These are phyloP conservation scores for Lamprotornis superbus DNA, from an alignment of 2,113 vertebrate species.

Conservation along the genomic window DNA sequence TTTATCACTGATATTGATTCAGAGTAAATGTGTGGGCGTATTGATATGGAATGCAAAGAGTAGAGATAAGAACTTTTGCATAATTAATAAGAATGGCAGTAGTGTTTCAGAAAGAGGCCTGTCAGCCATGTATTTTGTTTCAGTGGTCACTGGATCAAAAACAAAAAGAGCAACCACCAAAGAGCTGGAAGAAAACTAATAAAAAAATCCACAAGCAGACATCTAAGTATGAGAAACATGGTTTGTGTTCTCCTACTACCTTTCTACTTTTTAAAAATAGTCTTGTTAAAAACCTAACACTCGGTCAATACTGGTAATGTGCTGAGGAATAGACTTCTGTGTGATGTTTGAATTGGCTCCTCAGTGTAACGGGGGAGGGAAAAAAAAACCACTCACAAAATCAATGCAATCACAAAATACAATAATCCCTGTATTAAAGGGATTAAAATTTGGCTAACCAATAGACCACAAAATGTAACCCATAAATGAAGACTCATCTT, in stretches of 20 bases:
- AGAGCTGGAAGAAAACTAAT: background rate
- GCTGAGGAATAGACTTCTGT: background rate
- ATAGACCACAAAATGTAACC: slow-evolving; percentile 1
- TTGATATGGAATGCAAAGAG: background rate
- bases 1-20: background rate
- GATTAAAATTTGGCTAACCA: slow-evolving; percentile 13
- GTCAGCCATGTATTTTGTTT: background rate
- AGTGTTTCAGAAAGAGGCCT: background rate
- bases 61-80: background rate
- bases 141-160: background rate
- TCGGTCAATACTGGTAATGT: background rate
- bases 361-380: background rate
- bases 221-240: background rate
- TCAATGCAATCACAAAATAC: background rate
- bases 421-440: background rate
- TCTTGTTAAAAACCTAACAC: background rate
- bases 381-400: background rate
- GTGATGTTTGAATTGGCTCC: background rate
- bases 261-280: background rate
- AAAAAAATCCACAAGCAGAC: background rate
- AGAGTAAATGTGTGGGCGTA: background rate
- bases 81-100: background rate
- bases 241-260: background rate
- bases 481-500: background rate
- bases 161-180: background rate